Evolutionary conservation across 2,113 vertebrate species (phyloP), one percentile per base, ranked within the genome.

Genomic region (Eclectus roratus): DNA sequence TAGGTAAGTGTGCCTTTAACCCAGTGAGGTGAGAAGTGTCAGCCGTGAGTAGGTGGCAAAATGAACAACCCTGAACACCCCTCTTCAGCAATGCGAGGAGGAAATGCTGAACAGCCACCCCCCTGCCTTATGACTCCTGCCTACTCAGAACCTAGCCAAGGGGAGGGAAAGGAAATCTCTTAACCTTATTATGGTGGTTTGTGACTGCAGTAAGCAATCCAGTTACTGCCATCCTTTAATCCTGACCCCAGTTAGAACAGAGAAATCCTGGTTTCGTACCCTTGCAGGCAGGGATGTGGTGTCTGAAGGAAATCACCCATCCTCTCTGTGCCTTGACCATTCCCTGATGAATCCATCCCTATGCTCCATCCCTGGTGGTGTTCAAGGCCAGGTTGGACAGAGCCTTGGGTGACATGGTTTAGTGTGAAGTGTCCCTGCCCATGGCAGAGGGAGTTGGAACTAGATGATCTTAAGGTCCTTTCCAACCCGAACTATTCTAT

Each of bases 171-270:
- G 76, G 85, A 94, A 95, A 93, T 90, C 92, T 93, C 83, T 93
- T 97, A 96, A 96, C 88, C 83, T 86, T 84, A 66, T 96, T 94
- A 88, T 50, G 88, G 72, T 80, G 85, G 72, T 88, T 90, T 90
- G 76, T 86, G 80, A 60, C 86, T 88, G 66, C 83, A 87, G 83
- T 55, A 78, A 88, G 77, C 72, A 95, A 93, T 97, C 77, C 72
- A 50, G 52, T 95, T 95, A 95, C 72, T 74, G 65, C 69, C 70
- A 77, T 91, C 93, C 83, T 84, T 95, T 93, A 95, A 89, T 96
- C 86, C 65, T 71, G 35, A 80, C 55, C 23, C 33, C 55, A 52
- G 3, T 91, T 47, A 80, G 43, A 64, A 14, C 23, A 55, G 44
- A 64, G 58, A 27, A 64, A 35, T 46, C 81, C 81, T 81, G 66